Base-by-base conservation (phyloP, 2,888 invertebrate genomes). In the Rhodophaea formosa region DNA sequence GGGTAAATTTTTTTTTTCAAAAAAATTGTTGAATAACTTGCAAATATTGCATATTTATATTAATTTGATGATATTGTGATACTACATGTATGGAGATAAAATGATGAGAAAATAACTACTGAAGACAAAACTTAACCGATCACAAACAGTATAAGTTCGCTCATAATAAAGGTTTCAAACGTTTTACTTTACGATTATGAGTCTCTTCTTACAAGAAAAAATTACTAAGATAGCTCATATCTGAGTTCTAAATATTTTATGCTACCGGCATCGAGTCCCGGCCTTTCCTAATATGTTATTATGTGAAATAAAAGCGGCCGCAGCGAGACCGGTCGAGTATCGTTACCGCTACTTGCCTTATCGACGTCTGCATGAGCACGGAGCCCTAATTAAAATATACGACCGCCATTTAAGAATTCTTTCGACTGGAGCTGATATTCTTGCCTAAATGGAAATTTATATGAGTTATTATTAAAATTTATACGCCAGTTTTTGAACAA, bases 301-400 rank as follows among this genome's bases (percentile, higher is more conserved):
- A 89, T 79, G 82, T 79, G 86, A 83, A 86, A 88, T 88, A 88
- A 86, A 87, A 84, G 79, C 72, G 66, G 77, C 72, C 70, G 62
- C 81, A 71, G 68, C 72, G 73, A 69, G 68, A 67, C 72, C 68
- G 68, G 70, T 68, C 64, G 66, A 58, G 66, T 72, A 71, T 71
- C 73, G 73, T 78, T 80, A 79, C 78, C 72, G 69, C 66, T 63
- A 74, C 78, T 73, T 71, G 75, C 77, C 77, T 81, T 84, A 87
- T 86, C 84, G 84, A 83, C 77, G 78, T 74, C 77, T 76, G 77
- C 82, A 80, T 82, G 82, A 79, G 75, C 80, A 82, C 78, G 75
- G 74, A 67, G 71, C 77, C 79, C 75, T 88, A 88, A 88, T 88
- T 88, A 87, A 84, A 86, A 88, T 88, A 86, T 88, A 84, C 77